phyloP scores from a whole-genome alignment of 1,140 invertebrate genomes.

The Latrodectus geometricus region DNA sequence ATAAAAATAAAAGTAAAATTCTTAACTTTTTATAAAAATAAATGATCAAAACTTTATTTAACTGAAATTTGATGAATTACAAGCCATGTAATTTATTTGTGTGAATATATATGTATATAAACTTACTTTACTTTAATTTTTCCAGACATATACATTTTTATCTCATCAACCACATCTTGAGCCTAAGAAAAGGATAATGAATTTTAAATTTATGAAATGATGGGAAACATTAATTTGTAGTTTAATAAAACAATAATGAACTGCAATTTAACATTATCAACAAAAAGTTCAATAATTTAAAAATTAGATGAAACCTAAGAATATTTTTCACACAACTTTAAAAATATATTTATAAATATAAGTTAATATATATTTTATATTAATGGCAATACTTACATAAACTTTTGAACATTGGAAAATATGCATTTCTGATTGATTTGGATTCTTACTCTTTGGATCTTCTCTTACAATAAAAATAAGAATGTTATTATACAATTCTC shows the following conservation, averaged over 20 bases:
- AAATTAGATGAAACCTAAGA: no score
- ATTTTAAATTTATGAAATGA: background rate
- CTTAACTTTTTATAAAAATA: no score
- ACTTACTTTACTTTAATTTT: constrained; percentile 56
- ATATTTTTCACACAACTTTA: no score
- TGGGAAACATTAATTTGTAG: background rate
- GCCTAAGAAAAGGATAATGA: constrained; percentile 72
- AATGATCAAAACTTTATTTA: no score
- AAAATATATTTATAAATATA: no score
- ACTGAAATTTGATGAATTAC: no score
- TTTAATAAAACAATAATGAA: no score
- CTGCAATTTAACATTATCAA: no score
- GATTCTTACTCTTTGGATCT: constrained; percentile 65
- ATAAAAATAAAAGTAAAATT: no score
- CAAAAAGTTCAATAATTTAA: no score
- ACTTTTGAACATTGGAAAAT: constrained; percentile 84
- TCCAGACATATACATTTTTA: constrained; percentile 76
- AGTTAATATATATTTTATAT: no score
- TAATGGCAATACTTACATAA: constrained; percentile 29
- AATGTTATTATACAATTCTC: constrained; percentile 93
- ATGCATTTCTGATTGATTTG: constrained; percentile 89
- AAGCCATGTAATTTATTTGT: no score
- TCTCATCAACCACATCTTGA: constrained; percentile 87
- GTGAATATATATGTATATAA: background rate
- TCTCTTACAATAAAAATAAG: constrained; percentile 90